Conservation (phyloP, 1,140 invertebrate species). For the Pseudomyrmex pallidus region DNA sequence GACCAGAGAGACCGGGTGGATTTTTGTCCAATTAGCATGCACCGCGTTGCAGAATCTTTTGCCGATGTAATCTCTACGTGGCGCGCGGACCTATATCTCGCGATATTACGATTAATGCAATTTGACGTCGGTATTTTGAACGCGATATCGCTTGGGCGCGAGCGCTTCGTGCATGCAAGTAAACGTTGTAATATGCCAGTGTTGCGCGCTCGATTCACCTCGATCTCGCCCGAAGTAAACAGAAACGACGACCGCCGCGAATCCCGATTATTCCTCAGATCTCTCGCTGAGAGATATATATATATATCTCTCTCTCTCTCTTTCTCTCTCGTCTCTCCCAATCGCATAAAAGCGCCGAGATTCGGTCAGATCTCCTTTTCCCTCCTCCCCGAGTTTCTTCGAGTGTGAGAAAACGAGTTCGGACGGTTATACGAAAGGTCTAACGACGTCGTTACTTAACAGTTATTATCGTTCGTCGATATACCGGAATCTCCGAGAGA, state of each 20-base stretch:
- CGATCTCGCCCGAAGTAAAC: constrained; percentile 21
- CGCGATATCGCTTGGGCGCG: constrained; percentile 40
- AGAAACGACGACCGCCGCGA: constrained; percentile 28
- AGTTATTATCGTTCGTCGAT: constrained; percentile 19
- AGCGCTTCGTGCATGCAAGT: background rate
- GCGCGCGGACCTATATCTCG: constrained; percentile 58
- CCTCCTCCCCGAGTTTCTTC: no score
- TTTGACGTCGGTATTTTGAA: constrained; percentile 71
- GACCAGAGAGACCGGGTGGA: constrained; percentile 19
- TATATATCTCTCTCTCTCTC: background rate
- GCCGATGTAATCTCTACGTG: constrained; percentile 66
- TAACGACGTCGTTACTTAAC: constrained; percentile 37
- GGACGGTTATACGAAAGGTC: background rate
- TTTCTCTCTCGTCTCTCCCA: constrained; percentile 5
- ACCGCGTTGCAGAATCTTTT: constrained; percentile 74
- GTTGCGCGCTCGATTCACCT: constrained; percentile 36
- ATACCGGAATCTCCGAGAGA: background rate
- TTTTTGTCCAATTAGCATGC: constrained; percentile 78
- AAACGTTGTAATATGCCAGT: constrained; percentile 29
- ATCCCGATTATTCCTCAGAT: constrained; percentile 25
- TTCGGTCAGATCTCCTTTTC: background rate
- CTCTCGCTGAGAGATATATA: background rate
- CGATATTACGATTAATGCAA: constrained; percentile 76
- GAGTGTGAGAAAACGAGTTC: constrained; percentile 39
- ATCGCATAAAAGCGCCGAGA: constrained; percentile 17